Base-by-base conservation (phyloP, 1,140 invertebrate species). In the Chrysopa pallens region DNA sequence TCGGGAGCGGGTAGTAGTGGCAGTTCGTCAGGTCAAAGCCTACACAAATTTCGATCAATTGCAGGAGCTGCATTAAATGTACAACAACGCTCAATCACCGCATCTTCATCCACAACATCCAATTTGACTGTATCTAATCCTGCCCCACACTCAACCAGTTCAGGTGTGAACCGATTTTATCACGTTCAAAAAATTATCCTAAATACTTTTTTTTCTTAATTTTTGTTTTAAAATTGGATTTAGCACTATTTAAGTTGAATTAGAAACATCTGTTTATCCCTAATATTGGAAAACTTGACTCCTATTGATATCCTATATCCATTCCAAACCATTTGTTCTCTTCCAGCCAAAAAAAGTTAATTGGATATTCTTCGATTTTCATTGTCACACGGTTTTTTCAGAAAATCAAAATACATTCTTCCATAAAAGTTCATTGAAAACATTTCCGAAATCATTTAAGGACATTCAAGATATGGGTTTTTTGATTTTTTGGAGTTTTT, bases 91-190 rank as follows among this genome's bases (percentile, higher is more conserved):
- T 29, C 43, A 50, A 42, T 42, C 41, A 7, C 37, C 47, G 38
- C 42, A 50, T 50, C 59, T 46, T 50, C 60, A 51, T 52, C 60
- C 53, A 51, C 54, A 53, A 56, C 60, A 55, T 12, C 45, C 59
- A 67, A 60, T 55, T 62, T 62, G 59, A 65, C 57, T 38, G 59
- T 61, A 60, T 59, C 66, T 57, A 70, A 64, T 63, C 66, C 53
- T 58, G 64, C 64, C 60, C 68, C 68, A 56, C 66, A 63, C 63
- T 57, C 52, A 43, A 59, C 64, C 59, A 69, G 62, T 63, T 72
- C 69, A 74, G 54, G 69, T 71, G 53, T 50, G 54, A 23, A 23
- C 17, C 17, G 17, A 23, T 23, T 23, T 23, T 23, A 5, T 23
- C 17, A 3, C 17, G 17, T 23, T 23, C 17, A 23, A 23, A 23